Base-by-base conservation (phyloP, 2,797 vertebrate genomes). In the Arrhamphus sclerolepis region DNA sequence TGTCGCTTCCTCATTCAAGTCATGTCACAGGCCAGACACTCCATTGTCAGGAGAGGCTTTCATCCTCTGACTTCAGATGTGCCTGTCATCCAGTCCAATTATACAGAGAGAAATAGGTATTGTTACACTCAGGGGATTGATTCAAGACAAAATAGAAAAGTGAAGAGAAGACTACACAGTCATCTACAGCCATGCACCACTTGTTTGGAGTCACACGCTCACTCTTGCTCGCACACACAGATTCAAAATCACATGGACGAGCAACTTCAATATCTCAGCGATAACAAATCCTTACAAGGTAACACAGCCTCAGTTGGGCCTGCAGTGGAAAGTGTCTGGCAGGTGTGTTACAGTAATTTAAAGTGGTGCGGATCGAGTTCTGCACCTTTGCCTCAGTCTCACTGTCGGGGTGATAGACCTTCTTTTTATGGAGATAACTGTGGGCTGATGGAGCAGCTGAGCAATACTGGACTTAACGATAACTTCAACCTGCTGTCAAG, bases 31-130 rank as follows among this genome's bases (percentile, higher is more conserved):
- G 85, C 89, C 91, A 93, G 90, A 91, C 90, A 89, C 90, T 89
- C 83, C 81, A 91, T 91, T 92, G 91, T 92, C 89, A 92, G 83
- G 83, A 85, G 88, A 83, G 62, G 86, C 92, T 92, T 92, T 94
- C 91, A 93, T 93, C 89, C 80, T 77, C 85, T 86, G 89, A 87
- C 87, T 92, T 92, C 89, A 92, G 91, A 92, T 89, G 91, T 90
- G 89, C 82, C 91, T 91, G 90, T 92, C 91, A 92, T 90, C 89
- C 89, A 90, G 90, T 92, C 92, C 91, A 94, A 93, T 93, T 92
- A 93, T 90, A 92, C 90, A 90, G 84, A 86, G 88, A 92, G 89
- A 91, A 92, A 93, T 92, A 90, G 90, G 88, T 91, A 92, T 91
- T 90, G 91, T 92, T 91, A 89, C 90, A 88, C 89, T 86, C 85